Percentiles rank a stretch among this genome's conserved stretches.
phyloP scores from a whole-genome alignment of 2,113 vertebrate genomes.

The Rousettus leschenaultii region DNA sequence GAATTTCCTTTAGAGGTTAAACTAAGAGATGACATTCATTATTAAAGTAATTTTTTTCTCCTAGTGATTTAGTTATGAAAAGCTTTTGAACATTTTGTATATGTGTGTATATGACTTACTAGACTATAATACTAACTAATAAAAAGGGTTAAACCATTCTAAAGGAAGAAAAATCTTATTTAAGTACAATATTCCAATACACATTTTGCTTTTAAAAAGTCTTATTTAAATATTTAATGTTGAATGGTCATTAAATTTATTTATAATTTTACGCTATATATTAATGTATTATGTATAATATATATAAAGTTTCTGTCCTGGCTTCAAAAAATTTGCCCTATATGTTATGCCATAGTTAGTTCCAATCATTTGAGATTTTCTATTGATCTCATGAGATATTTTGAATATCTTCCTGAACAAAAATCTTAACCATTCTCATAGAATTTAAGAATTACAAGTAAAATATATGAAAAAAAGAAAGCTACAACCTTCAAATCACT shows the following conservation, averaged over 20 bases:
- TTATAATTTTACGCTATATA: neutral
- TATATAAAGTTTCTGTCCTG: neutral
- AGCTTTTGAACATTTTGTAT: slow-evolving; percentile 12
- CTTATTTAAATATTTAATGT: neutral
- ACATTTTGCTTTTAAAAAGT: neutral
- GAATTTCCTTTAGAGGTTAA: slow-evolving; percentile 16
- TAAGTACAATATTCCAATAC: neutral
- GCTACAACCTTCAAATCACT: neutral
- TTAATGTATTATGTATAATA: neutral
- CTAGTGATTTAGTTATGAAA: slow-evolving; percentile 29
- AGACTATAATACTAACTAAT: neutral
- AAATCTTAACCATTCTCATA: neutral
- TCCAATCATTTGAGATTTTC: slow-evolving; percentile 28
- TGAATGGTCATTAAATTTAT: neutral
- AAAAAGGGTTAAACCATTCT: neutral
- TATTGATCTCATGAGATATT: slow-evolving; percentile 9
- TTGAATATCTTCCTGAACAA: slow-evolving; percentile 37
- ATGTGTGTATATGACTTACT: neutral
- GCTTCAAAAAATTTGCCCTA: neutral
- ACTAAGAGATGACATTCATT: slow-evolving; percentile 25
- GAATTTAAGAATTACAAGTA: neutral
- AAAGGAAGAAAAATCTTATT: neutral
- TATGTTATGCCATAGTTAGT: neutral
- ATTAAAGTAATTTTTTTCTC: neutral
- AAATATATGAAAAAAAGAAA: slow-evolving; percentile 10